Evolutionary conservation across 2,113 vertebrate genomes (phyloP), one percentile per base, ranked within the genome.

Genomic region (Asarcornis scutulata): DNA sequence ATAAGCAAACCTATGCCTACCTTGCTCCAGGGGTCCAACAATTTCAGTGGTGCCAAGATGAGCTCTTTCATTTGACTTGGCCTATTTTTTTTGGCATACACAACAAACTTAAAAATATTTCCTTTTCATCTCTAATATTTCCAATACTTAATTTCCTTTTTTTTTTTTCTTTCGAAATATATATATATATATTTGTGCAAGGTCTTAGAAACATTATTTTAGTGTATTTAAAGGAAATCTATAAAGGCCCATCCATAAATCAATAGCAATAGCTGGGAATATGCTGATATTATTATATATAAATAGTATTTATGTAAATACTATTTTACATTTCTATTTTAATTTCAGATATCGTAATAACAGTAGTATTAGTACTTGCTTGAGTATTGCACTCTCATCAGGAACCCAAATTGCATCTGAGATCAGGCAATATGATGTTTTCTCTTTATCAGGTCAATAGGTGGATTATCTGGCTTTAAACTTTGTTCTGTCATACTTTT

Each of bases 21-120:
- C 1, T 84, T 89, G 86, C 84, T 92, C 11, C 40, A 66, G 93
- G 81, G 83, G 58, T 79, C 67, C 83, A 95, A 89, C 74, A 44
- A 82, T 76, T 89, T 88, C 46, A 92, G 25, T 73, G 58, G 62
- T 93, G 89, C 78, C 77, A 91, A 18, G 52, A 86, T 0, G 2
- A 91, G 44, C 29, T 78, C 53, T 73, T 95, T 95, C 60, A 60
- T 92, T 92, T 92, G 66, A 38, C 66, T 95, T 92, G 83, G 86
- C 86, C 68, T 82, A 29, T 82, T n/a, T 82, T 52, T 89, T 86
- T 69, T 92, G 93, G 91, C 93, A 82, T n/a, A 64, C 0, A 1
- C 2, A 23, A 40, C 20, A 79, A 78, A 56, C 17, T 56, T 84
- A 17, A 40, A 86, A 95, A 85, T 32, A 44, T 66, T 85, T 94